These are phyloP conservation scores for Syritta pipiens DNA, from an alignment of 2,888 invertebrate species.

Conservation along the genomic window DNA sequence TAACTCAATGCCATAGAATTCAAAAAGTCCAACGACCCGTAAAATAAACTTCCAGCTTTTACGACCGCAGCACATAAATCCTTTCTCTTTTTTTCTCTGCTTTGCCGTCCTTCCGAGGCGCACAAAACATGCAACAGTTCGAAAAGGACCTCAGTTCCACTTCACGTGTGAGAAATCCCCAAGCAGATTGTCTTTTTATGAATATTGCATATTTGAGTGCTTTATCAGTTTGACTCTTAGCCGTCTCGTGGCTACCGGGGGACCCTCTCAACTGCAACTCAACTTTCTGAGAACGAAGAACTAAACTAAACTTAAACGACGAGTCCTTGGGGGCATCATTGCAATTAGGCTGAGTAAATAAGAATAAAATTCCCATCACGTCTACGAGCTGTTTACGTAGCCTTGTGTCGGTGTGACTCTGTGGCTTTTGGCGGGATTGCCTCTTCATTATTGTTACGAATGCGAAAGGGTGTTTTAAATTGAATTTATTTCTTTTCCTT, in stretches of 20 bases:
- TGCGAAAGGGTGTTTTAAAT: neutral
- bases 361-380: neutral
- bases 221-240: neutral
- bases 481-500: no score
- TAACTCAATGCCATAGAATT: no score
- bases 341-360: slow-evolving; percentile 30
- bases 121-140: neutral
- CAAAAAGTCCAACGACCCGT: neutral
- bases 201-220: neutral
- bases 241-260: neutral
- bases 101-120: neutral
- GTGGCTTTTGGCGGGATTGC: neutral
- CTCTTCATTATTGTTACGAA: neutral
- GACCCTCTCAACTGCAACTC: neutral
- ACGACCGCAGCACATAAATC: no score
- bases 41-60: neutral
- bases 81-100: no score
- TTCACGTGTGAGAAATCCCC: neutral
- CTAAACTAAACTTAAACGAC: no score
- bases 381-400: slow-evolving; percentile 3
- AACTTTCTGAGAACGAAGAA: no score
- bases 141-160: neutral
- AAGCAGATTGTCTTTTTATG: neutral
- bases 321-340: neutral
- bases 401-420: neutral